phyloP scores from a whole-genome alignment of 2,888 invertebrate genomes.

The Physocephala rufipes region DNA sequence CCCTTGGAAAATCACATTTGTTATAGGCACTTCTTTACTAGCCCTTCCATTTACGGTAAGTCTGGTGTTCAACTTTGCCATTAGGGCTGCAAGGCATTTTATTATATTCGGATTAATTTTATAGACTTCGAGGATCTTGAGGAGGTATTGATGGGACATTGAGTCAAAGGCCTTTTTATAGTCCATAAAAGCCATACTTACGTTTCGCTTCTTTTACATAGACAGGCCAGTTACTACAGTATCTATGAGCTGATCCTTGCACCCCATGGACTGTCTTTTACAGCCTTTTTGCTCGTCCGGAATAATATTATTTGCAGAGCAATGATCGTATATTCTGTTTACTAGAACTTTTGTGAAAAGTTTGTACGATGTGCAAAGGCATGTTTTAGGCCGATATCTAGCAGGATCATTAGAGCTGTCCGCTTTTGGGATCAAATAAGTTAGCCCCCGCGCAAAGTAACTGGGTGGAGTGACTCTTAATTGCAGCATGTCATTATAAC shows the following conservation, averaged over 20 bases:
- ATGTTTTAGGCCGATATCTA: conserved; percentile 25
- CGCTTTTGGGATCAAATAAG: too few relatives aligned
- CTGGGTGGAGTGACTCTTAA: too few relatives aligned
- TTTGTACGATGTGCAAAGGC: conserved; percentile 20
- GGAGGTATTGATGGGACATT: conserved; percentile 2
- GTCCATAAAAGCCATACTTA: conserved; percentile 16
- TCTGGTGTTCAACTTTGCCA: neutral
- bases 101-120: neutral
- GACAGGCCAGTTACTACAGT: neutral
- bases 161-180: neutral
- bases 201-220: neutral
- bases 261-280: neutral
- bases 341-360: conserved; percentile 12
- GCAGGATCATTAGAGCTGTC: neutral
- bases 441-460: too few relatives aligned
- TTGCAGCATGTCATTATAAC: neutral
- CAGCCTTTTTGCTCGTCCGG: conserved; percentile 15
- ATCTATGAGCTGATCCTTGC: conserved; percentile 21
- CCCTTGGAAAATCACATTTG: neutral
- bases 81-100: neutral
- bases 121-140: neutral
- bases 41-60: neutral
- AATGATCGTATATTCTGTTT: neutral
- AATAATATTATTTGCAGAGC: conserved; percentile 10
- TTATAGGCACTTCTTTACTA: neutral